phyloP scores from a whole-genome alignment of 2,888 invertebrate genomes.

The Eretmocerus hayati region DNA sequence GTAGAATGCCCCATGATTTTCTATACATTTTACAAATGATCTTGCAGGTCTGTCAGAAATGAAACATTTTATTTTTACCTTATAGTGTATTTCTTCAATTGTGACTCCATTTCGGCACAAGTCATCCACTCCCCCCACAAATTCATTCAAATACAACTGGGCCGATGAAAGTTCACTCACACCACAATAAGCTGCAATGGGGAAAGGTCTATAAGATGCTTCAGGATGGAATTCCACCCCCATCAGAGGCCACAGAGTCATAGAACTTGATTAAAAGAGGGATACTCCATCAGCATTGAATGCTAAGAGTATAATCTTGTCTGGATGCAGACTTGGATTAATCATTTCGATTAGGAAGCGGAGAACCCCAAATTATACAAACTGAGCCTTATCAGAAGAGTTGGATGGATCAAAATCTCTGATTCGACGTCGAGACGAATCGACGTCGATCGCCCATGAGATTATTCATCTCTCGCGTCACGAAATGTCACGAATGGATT shows the following conservation, averaged over 20 bases:
- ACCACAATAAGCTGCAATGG: background rate
- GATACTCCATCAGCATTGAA: background rate
- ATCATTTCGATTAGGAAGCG: no score
- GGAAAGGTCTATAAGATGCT: background rate
- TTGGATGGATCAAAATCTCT: no score
- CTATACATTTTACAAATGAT: background rate
- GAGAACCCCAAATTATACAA: no score
- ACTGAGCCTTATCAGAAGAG: no score
- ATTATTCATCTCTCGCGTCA: no score
- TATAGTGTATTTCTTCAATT: no score
- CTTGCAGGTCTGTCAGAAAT: constrained; percentile 14
- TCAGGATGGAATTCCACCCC: background rate
- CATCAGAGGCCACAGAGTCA: background rate
- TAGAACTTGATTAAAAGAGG: background rate
- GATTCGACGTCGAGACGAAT: no score
- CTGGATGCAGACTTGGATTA: background rate
- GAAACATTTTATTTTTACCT: no score
- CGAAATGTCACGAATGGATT: no score
- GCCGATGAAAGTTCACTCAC: background rate
- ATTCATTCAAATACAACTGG: background rate
- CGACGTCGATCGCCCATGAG: no score
- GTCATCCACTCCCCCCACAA: background rate
- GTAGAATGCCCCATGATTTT: background rate
- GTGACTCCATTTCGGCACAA: no score
- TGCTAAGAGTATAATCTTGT: background rate